Evolutionary conservation across 2,888 invertebrate genomes (phyloP), one percentile per base, ranked within the genome.

Genomic region (Rapana venosa): DNA sequence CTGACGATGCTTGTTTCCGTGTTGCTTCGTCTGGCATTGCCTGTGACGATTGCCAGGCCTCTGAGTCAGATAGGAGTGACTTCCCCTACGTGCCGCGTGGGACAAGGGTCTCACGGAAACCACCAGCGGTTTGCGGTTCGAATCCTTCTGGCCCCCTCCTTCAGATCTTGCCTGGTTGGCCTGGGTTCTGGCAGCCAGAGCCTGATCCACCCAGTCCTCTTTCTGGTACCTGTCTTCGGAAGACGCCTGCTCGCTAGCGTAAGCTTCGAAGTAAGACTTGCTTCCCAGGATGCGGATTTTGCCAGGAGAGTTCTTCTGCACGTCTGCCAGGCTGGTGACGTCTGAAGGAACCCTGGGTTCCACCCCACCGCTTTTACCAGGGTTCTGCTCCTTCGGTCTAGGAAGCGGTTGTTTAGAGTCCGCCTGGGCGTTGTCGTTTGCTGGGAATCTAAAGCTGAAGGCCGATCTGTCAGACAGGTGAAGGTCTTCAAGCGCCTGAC

Each of bases 11-110:
- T 66, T 89, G 84, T 81, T 88, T n/a, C 58, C 61, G 13, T 85
- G 70, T 20, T 35, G 70, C 30, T 89, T 85, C 47, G n/a, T 66
- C 74, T 89, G 89, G 5, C 30, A 36, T 32, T 89, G 89, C 2
- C 89, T 70, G n/a, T 89, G 89, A 4, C 89, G 84, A 11, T 83
- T 83, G 30, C 85, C 66, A 13, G 84, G 89, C n/a, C 89, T 66
- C 85, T 89, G 89, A 1, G 89, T 89, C 89, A 89, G 89, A 56
- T 89, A 89, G 22, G 89, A 89, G 89, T 89, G 89, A 11, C 61
- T 70, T 22, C 74, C 61, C 36, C 89, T 83, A 1, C 89, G 61
- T 20, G 89, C 66, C 13, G 89, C 89, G 74, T 89, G 89, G 17
- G 89, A 89, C 74, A 89, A 47, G 15, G 89, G 89, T 26, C 89